Base-by-base conservation (phyloP, 2,113 vertebrate genomes). In the Columbina picui region DNA sequence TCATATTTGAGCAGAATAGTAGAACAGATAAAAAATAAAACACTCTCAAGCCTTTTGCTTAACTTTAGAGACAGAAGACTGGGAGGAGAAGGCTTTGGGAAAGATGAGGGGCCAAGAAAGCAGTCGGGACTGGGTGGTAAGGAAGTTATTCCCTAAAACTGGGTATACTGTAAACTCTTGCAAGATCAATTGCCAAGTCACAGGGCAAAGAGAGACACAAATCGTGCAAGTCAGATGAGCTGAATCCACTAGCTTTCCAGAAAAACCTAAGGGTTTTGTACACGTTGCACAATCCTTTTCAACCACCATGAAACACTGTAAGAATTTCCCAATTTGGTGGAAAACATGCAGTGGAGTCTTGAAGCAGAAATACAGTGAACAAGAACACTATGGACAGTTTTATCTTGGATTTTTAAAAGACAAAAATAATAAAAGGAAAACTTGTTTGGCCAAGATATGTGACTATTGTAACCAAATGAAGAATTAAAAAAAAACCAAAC, bases 41-140 rank as follows among this genome's bases (percentile, higher is more conserved):
- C 9, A 21, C 34, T 10, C 19, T 55, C 20, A 79, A 49, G 25
- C 5, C 4, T 75, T 57, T 16, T 56, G 12, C 27, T 59, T 45
- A 17, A 50, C 6, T 36, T 32, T 41, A 34, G 55, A 63, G 32
- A 49, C 8, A 15, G 11, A 45, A 67, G 18, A 16, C 8, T 43
- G 10, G 47, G 22, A 68, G 21, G 20, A 77, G 13, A 77, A 29
- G 18, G 36, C 10, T 77, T 52, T 61, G 34, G 43, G 63, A 63
- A 68, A 39, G 32, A 38, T 9, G 34, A 71, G 5, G 8, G 17
- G 13, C 41, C 27, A 61, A 45, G 56, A 21, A 4, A 39, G 29
- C 39, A 26, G 15, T 52, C 0, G 0, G 29, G 9, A 47, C 19
- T 25, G 38, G 8, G 36, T 4, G 11, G 43, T 45, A 45, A 45